Evolutionary conservation across 2,888 invertebrate genomes (phyloP).

Genomic region (Drosophila austrosaltans): DNA sequence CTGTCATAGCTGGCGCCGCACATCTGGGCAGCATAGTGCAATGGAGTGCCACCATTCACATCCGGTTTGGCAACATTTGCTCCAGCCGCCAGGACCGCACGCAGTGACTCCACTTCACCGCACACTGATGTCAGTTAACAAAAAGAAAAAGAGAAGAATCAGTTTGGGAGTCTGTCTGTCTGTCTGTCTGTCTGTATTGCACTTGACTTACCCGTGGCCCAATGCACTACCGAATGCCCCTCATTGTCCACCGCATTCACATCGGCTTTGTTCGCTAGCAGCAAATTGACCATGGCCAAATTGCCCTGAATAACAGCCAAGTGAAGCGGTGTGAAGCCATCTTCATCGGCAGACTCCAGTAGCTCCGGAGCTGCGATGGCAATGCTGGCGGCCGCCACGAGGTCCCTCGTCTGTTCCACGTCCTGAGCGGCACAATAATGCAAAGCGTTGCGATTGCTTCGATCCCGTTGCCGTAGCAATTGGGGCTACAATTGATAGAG

Average conservation of each 20-base stretch:
- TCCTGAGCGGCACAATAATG: slow-evolving; percentile 92
- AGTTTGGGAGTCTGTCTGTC: too few relatives aligned
- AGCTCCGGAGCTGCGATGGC: slow-evolving; percentile 94
- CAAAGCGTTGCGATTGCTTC: slow-evolving; percentile 92
- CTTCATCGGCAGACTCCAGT: slow-evolving; percentile 93
- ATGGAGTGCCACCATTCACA: slow-evolving; percentile 96
- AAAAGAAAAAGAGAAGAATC: background rate
- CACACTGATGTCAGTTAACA: slow-evolving; percentile 87
- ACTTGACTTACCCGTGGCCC: slow-evolving; percentile 93
- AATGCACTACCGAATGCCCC: slow-evolving; percentile 97
- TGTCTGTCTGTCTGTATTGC: too few relatives aligned
- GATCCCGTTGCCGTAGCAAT: slow-evolving; percentile 89
- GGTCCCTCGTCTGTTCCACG: slow-evolving; percentile 80
- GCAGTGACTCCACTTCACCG: slow-evolving; percentile 94
- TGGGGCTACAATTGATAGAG: slow-evolving; percentile 84
- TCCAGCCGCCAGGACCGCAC: slow-evolving; percentile 92
- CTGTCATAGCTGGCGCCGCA: slow-evolving; percentile 91
- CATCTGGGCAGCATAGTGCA: slow-evolving; percentile 99
- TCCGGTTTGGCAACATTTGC: slow-evolving; percentile 95
- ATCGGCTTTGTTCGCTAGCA: slow-evolving; percentile 94
- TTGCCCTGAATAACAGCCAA: slow-evolving; percentile 97
- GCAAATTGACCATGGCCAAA: slow-evolving; percentile 91
- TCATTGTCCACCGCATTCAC: slow-evolving; percentile 96
- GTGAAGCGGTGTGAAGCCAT: slow-evolving; percentile 97
- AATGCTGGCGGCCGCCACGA: slow-evolving; percentile 89